Conservation (phyloP, 2,113 vertebrate genomes). For the Salvelinus fontinalis region DNA sequence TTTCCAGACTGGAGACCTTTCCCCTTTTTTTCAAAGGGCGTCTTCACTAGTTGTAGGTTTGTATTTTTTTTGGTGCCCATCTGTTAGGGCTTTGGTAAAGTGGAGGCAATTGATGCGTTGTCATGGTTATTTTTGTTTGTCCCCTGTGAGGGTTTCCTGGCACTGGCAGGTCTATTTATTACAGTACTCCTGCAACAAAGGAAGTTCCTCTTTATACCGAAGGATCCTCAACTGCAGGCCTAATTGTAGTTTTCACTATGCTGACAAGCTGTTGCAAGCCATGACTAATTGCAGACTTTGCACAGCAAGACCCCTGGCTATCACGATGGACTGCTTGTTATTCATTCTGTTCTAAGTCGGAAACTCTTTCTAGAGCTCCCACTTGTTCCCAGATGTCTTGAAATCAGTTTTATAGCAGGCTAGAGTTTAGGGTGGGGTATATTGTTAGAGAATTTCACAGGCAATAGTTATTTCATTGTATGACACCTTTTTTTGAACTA, state of each 20-base stretch:
- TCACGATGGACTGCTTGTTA: constrained; percentile 21
- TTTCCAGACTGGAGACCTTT: too few species aligned
- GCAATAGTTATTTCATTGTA: background rate
- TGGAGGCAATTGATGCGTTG: background rate
- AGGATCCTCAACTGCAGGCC: constrained; percentile 37
- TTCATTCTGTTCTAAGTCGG: constrained; percentile 5
- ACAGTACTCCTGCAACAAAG: constrained; percentile 6
- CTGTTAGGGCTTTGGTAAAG: background rate
- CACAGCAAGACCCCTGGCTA: constrained; percentile 31
- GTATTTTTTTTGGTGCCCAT: too few species aligned
- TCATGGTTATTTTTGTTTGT: background rate
- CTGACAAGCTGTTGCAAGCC: constrained; percentile 43
- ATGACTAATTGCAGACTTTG: constrained; percentile 33
- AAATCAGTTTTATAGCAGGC: constrained; percentile 23
- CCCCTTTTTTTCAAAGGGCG: too few species aligned
- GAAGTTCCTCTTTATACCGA: constrained; percentile 39
- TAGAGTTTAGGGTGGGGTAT: background rate
- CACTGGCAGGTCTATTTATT: constrained; percentile 2
- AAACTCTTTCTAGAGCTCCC: background rate
- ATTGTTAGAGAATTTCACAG: background rate
- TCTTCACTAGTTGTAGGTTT: too few species aligned
- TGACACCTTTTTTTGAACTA: background rate
- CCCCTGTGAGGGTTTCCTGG: background rate
- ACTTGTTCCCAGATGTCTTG: background rate
- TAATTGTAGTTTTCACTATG: constrained; percentile 35